Evolutionary conservation across 2,888 invertebrate genomes (phyloP), one percentile per base, ranked within the genome.

Genomic region (Papilio gigon): DNA sequence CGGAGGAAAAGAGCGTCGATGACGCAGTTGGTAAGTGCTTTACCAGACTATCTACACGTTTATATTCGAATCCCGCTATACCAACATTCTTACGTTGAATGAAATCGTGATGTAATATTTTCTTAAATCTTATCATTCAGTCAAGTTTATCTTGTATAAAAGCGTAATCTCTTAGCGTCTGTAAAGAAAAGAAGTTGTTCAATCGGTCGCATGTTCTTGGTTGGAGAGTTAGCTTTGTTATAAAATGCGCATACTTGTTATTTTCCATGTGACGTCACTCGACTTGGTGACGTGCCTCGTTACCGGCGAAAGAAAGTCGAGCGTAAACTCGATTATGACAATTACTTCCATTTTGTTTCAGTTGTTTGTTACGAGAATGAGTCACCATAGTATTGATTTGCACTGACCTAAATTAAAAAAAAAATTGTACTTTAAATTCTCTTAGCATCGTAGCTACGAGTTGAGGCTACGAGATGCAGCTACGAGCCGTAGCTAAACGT

Each of bases 161-260:
- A 11, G 2, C 20, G 20, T 44, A 44, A 6, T 44, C 20, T 42
- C 25, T 50, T 53, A 30, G 0, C 8, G 27, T 53, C 12, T 3
- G 27, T 27, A 27, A 27, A 53, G 50, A 25, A 47, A 25, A 53
- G 25, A n/a, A 12, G 30, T 50, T 50, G 50, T 30, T 53, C 27
- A 53, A 30, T 53, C 17, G n/a, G 30, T 53, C n/a, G 53, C n/a
- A 53, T 17, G 30, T n/a, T 30, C 27, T 2, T 25, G 30, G n/a
- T 30, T 53, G 50, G 14, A 53, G 27, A 53, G 53, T 27, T n/a
- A 53, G 30, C 53, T 53, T 30, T 53, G 27, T 53, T 53, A 53
- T 17, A 30, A 50, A 50, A 53, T 53, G 53, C 53, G 27, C 53
- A 27, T 30, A n/a, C 53, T 53, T 53, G 53, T 53, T 17, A 53